Conservation (phyloP, 1,140 invertebrate genomes). For the Spodoptera litura region DNA sequence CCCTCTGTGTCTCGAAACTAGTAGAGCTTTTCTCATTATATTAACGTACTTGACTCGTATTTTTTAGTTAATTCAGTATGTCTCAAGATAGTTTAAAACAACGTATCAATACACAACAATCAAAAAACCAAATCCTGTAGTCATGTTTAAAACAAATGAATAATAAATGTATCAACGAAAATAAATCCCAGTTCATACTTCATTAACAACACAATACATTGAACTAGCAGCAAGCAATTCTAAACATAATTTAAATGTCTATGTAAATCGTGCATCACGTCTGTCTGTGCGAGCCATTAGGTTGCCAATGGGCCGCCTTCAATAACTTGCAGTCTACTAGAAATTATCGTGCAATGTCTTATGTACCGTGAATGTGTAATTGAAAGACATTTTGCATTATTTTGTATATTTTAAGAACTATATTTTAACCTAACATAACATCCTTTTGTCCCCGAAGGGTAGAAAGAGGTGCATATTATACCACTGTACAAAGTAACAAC, state of each 20-base stretch:
- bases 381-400: background rate
- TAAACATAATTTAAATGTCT: constrained; percentile 10
- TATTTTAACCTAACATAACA: no score
- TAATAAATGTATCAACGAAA: background rate
- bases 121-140: no score
- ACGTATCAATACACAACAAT: no score
- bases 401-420: constrained; percentile 3
- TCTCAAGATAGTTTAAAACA: no score
- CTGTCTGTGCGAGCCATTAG: constrained; percentile 17
- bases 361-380: background rate
- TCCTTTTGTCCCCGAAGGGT: no score
- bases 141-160: no score
- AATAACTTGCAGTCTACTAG: constrained; percentile 4
- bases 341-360: constrained; percentile 14
- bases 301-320: background rate
- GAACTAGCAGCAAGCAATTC: background rate
- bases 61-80: no score
- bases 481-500: no score
- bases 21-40: no score
- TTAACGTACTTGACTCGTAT: no score
- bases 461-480: no score
- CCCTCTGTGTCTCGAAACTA: no score
- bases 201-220: constrained; percentile 2
- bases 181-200: background rate
- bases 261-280: constrained; percentile 19